Evolutionary conservation across 2,797 vertebrate genomes (phyloP), one percentile per base, ranked within the genome.

Genomic region (Anolis apletophallus): DNA sequence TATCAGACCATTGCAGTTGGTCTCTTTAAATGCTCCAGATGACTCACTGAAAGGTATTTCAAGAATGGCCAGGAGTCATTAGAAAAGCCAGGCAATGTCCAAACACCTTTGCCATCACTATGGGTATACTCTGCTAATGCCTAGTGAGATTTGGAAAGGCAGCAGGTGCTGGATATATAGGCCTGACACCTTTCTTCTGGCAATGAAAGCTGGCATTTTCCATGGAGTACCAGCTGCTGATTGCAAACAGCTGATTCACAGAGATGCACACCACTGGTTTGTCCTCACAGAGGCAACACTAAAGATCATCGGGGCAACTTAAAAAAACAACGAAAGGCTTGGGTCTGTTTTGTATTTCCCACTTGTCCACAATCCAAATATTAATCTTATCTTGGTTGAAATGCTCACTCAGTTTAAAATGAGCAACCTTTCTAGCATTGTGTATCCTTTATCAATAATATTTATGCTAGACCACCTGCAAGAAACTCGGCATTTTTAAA

Each of bases 11-110:
- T 3, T 26, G 9, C 14, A 2, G 19, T 2, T 26, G 12, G 13
- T 1, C 36, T 87, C 81, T 85, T 87, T 77, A 40, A 59, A 2
- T 17, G n/a, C 2, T 78, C 0, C 55, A 7, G 26, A 77, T 16
- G 80, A 83, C 26, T 88, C 52, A 55, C 83, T 85, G 52, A 88
- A 4, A 26, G 6, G 7, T 1, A 29, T 89, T 75, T 87, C 77
- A 52, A 36, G 77, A 69, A 78, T 83, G 89, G 23, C 1, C 1
- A 52, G 36, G 14, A 74, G 34, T 23, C 89, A 83, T 71, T 81
- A 26, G 69, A 0, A 1, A 88, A 21, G n/a, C 74, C 23, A 57
- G 59, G 50, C 67, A 83, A 74, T 80, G 12, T 80, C 83, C 55
- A 68, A 54, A 69, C 69, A 92, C 19, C 26, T 36, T 61, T 72